Percentiles rank a stretch among this genome's conserved stretches.
Evolutionary conservation across 2,888 invertebrate species (phyloP).

Genomic region (Pheosia gnoma): DNA sequence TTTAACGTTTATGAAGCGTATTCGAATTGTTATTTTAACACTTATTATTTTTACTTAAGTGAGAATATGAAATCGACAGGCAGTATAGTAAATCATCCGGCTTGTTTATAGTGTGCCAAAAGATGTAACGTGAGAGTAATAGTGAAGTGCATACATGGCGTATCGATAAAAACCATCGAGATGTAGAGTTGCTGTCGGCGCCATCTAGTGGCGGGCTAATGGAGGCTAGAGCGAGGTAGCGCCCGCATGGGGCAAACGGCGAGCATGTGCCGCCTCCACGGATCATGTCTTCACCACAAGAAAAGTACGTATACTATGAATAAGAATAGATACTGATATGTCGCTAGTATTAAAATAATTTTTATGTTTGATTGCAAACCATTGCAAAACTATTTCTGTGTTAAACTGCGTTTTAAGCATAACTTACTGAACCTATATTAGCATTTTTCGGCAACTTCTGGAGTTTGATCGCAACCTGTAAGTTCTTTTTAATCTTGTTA

Average conservation of each 20-base stretch:
- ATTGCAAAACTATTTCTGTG: too few relatives aligned
- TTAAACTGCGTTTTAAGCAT: too few relatives aligned
- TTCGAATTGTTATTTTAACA: too few relatives aligned
- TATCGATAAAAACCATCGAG: slow-evolving; percentile 46
- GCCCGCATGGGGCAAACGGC: slow-evolving; percentile 91
- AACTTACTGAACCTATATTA: too few relatives aligned
- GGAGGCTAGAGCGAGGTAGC: slow-evolving; percentile 76
- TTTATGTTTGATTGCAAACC: too few relatives aligned
- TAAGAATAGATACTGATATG: neutral
- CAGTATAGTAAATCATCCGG: slow-evolving; percentile 52
- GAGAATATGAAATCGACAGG: slow-evolving; percentile 24
- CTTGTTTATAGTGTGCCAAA: slow-evolving; percentile 37
- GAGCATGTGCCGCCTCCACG: slow-evolving; percentile 92
- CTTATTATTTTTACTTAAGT: neutral
- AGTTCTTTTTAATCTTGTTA: too few relatives aligned
- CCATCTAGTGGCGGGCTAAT: slow-evolving; percentile 57
- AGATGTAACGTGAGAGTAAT: slow-evolving; percentile 47
- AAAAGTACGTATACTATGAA: slow-evolving; percentile 85
- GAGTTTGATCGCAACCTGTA: too few relatives aligned
- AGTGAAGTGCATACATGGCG: slow-evolving; percentile 62
- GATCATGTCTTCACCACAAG: slow-evolving; percentile 89
- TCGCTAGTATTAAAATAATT: too few relatives aligned
- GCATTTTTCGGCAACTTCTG: too few relatives aligned
- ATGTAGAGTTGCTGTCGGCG: slow-evolving; percentile 57
- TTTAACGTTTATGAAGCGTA: too few relatives aligned